Conservation (phyloP, 2,113 vertebrate species). For the Phalacrocorax carbo region DNA sequence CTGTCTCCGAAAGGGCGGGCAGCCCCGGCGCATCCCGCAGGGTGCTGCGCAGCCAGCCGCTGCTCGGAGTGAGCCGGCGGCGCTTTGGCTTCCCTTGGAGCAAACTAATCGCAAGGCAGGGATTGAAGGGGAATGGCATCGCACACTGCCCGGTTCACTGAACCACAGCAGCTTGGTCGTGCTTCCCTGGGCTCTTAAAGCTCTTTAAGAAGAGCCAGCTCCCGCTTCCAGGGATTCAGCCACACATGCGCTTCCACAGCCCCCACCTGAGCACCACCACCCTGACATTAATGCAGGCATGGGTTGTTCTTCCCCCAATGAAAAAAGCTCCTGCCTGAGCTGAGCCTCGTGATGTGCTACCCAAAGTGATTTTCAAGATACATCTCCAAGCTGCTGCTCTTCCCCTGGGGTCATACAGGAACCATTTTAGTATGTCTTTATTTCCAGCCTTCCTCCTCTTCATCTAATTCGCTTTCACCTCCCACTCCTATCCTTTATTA, state of each 20-base stretch:
- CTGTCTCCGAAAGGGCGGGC: neutral
- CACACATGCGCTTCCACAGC: neutral
- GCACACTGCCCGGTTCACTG: neutral
- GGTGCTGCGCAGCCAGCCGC: neutral
- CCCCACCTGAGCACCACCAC: neutral
- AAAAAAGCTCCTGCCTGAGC: neutral
- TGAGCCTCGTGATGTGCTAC: neutral
- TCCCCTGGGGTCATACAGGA: conserved; percentile 9
- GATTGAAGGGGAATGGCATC: neutral
- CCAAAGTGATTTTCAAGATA: neutral
- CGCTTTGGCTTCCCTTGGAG: neutral
- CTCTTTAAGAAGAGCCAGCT: neutral
- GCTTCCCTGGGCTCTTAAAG: neutral
- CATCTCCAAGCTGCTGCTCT: conserved; percentile 1
- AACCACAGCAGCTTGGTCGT: neutral
- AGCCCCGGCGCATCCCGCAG: neutral
- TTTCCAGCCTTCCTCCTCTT: conserved; percentile 35
- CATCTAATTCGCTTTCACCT: conserved; percentile 40
- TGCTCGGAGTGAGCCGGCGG: neutral
- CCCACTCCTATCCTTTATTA: conserved; percentile 18
- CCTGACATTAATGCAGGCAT: accelerated
- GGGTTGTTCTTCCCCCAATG: neutral
- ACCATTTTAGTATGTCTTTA: conserved; percentile 1
- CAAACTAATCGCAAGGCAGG: neutral
- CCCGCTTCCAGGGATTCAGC: neutral